Evolutionary conservation across 1,140 invertebrate species (phyloP), one percentile per base, ranked within the genome.

Genomic region (Delia radicum): DNA sequence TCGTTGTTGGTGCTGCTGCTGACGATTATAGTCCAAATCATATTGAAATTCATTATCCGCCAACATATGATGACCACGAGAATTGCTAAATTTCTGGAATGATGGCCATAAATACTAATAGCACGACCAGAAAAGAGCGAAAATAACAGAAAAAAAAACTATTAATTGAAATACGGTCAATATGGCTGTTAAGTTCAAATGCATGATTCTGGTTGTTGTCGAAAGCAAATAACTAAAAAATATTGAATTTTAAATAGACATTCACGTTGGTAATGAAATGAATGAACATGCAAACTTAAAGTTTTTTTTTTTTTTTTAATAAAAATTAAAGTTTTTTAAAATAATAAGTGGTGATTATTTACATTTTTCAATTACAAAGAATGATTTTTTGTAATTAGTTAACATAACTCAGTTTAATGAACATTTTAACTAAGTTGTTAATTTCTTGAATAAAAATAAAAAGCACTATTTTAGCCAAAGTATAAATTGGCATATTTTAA

Each of bases 71-170:
- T 89, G 88, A 24, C 89, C 91, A 82, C 84, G 87, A 0, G 91
- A 91, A 79, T 90, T 91, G 74, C 89, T 88, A 77, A 91, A 89
- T 67, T 88, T 89, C 90, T 92, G 92, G 82, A 92, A 92, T 84
- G 91, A 91, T 84, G 91, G 91, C 91, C 91, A 92, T 79, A 92
- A 89, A 84, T 90, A 89, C 92, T 93, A 88, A 81, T 87, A 55
- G 24, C 82, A 86, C 18, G 29, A 28, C 48, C 28, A 2, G 21
- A 62, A 24, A 31, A 24, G 13, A 1, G 46, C 4, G 15, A 31
- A 24, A 37, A 46, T 5, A 8, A 27, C 8, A 75, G 28, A 27
- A 72, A 72, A 21, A 24, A 37, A 29, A 62, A 24, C 0, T 24
- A 24, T 33, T 37, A 61, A 75, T 72, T 37, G 42, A 10, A 37